Evolutionary conservation across 2,113 vertebrate genomes (phyloP).

Genomic region (Elachura formosa): DNA sequence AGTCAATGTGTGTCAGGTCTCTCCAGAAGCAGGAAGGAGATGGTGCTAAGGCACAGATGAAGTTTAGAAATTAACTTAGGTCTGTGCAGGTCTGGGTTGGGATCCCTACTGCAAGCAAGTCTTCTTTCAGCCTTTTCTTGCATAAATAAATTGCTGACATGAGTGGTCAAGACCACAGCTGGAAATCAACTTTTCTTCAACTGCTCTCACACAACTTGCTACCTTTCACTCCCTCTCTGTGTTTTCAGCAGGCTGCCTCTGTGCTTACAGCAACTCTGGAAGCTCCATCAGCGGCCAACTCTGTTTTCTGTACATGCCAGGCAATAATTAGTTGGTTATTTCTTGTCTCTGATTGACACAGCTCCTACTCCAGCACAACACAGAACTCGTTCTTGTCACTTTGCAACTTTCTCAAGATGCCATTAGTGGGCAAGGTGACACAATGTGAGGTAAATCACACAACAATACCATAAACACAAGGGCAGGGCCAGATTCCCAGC

Average conservation of each 20-base stretch:
- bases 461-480: neutral
- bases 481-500: neutral
- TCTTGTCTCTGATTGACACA: neutral
- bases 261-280: neutral
- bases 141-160: neutral
- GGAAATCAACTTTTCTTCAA: neutral
- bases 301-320: neutral
- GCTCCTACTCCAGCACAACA: neutral
- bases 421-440: neutral
- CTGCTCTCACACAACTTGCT: neutral
- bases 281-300: neutral
- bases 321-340: neutral
- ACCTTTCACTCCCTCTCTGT: neutral
- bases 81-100: neutral
- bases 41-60: neutral
- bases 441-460: neutral
- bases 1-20: rapidly evolving
- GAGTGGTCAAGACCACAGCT: neutral
- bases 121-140: neutral
- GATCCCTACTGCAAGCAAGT: neutral
- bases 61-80: neutral
- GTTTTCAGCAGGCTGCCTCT: neutral
- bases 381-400: neutral
- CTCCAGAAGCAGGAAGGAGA: neutral
- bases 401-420: neutral